These are phyloP conservation scores for Hesperia comma DNA, from an alignment of 2,888 invertebrate species.

Conservation along the genomic window DNA sequence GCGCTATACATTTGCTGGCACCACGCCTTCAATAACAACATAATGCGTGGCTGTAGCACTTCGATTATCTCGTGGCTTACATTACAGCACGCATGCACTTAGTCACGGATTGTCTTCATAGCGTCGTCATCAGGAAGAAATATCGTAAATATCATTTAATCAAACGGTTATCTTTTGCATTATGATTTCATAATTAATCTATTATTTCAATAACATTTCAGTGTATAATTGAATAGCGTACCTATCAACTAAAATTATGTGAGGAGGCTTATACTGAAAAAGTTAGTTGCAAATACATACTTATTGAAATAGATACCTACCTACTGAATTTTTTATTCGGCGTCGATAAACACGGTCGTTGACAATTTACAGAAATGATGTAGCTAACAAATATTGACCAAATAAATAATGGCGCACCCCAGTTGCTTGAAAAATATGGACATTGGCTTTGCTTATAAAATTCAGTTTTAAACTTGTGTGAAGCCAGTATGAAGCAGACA, in stretches of 20 bases:
- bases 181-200: not conserved
- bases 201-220: no score
- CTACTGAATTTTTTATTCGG: no score
- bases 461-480: not conserved
- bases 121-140: constrained; percentile 35
- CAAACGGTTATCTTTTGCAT: constrained; percentile 16
- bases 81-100: constrained; percentile 27
- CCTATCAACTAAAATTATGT: not conserved
- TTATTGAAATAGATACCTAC: not conserved
- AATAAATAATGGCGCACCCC: no score
- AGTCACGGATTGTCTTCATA: constrained; percentile 34
- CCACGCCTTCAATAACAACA: constrained; percentile 17
- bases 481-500: not conserved
- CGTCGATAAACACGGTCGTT: no score
- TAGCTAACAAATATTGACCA: no score
- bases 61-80: not conserved
- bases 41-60: constrained; percentile 1
- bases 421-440: no score
- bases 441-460: no score
- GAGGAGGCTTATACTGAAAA: no score
- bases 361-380: no score
- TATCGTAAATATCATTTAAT: constrained; percentile 18
- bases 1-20: constrained; percentile 40
- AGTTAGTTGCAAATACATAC: no score
- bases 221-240: not conserved